Evolutionary conservation across 2,888 invertebrate species (phyloP).

Genomic region (Caenorhabditis becei): DNA sequence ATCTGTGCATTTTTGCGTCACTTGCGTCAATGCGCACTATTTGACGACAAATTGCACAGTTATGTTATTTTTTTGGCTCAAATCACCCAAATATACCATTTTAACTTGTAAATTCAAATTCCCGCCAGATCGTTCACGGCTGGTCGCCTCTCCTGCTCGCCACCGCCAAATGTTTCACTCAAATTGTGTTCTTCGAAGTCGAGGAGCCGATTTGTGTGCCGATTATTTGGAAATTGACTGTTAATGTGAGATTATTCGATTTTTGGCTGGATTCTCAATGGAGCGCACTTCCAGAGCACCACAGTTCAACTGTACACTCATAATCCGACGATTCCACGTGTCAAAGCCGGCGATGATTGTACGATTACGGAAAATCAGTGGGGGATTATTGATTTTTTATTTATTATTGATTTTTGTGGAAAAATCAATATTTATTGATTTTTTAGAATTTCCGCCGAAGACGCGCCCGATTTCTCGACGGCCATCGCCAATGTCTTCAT

Average conservation of each 20-base stretch:
- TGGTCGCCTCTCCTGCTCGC: slow-evolving; percentile 65
- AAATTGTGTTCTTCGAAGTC: slow-evolving; percentile 37
- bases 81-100: no score
- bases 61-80: no score
- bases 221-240: slow-evolving; percentile 35
- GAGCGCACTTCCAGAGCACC: background rate
- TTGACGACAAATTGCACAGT: background rate
- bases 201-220: slow-evolving; percentile 52
- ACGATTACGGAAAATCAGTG: background rate
- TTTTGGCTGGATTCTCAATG: background rate
- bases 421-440: background rate
- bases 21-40: background rate
- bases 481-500: slow-evolving; percentile 17
- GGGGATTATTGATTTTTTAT: no score
- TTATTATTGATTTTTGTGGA: background rate
- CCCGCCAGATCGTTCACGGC: slow-evolving; percentile 58
- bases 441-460: slow-evolving; percentile 5
- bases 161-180: slow-evolving; percentile 64
- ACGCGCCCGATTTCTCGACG: background rate
- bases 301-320: background rate
- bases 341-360: background rate
- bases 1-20: background rate
- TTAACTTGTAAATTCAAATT: no score
- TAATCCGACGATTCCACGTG: background rate
- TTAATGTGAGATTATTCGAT: slow-evolving; percentile 4